Conservation (phyloP, 2,888 invertebrate species). For the Meloe dianella region DNA sequence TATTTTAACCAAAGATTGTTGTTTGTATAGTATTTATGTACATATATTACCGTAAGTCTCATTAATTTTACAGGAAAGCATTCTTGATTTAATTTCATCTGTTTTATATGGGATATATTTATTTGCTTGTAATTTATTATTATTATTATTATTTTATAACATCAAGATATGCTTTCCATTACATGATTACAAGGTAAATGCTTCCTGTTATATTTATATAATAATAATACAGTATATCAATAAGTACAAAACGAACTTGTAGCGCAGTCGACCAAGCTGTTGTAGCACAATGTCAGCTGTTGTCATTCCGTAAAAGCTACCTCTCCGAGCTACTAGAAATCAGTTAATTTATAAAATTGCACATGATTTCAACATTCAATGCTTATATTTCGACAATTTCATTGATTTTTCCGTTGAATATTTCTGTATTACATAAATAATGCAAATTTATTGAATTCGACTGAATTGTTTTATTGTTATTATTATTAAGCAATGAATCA, state of each 20-base stretch:
- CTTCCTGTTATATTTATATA: conserved; percentile 56
- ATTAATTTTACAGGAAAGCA: conserved; percentile 25
- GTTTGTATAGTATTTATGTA: conserved; percentile 57
- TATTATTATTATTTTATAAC: conserved; percentile 3
- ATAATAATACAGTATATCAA: conserved; percentile 55
- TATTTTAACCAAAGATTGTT: conserved; percentile 58
- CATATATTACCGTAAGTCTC: conserved; percentile 39
- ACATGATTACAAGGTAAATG: conserved; percentile 53
- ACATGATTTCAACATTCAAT: conserved; percentile 30
- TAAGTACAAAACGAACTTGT: conserved; percentile 55
- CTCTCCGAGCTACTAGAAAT: conserved; percentile 40
- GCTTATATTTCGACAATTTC: no score
- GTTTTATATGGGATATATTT: conserved; percentile 13
- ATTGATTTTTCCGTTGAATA: no score
- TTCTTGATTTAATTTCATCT: conserved; percentile 15
- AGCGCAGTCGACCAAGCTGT: conserved; percentile 52
- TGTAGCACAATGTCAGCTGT: conserved; percentile 49
- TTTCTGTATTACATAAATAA: conserved; percentile 10
- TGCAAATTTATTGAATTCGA: conserved; percentile 20
- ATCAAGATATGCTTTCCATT: conserved; percentile 33
- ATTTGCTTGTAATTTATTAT: conserved; percentile 8
- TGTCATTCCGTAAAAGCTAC: conserved; percentile 53
- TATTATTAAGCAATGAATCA: conserved; percentile 17
- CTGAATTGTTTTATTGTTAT: conserved; percentile 15
- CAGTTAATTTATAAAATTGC: background rate